Conservation (phyloP, 1,140 invertebrate genomes). For the Platyura marginata region DNA sequence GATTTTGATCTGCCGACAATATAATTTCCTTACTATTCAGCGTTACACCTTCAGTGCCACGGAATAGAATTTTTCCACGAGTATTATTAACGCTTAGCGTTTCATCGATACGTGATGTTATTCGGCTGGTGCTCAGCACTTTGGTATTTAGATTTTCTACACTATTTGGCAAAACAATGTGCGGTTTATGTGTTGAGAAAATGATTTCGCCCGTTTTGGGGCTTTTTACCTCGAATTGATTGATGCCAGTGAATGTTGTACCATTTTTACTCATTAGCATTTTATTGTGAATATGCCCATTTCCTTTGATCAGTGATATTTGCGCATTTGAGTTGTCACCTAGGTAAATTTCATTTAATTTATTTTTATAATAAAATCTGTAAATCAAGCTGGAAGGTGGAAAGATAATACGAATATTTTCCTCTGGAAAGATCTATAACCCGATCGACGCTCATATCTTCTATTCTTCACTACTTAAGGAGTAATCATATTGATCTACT, state of each 20-base stretch:
- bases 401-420: background rate
- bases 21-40: slow-evolving; percentile 42
- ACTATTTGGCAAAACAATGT: slow-evolving; percentile 47
- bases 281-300: slow-evolving; percentile 23
- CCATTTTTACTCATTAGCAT: slow-evolving; percentile 36
- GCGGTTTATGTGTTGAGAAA: slow-evolving; percentile 53
- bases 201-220: slow-evolving; percentile 37
- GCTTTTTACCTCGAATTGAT: slow-evolving; percentile 45
- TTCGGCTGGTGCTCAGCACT: slow-evolving; percentile 44
- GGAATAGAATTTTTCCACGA: slow-evolving; percentile 14
- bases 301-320: slow-evolving; percentile 12
- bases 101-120: slow-evolving; percentile 50
- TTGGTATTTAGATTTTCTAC: slow-evolving; percentile 47
- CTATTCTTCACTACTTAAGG: too few species aligned
- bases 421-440: background rate
- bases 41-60: slow-evolving; percentile 42
- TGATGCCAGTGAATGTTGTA: slow-evolving; percentile 44
- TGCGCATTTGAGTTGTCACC: slow-evolving; percentile 9
- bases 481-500: too few species aligned
- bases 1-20: slow-evolving; percentile 58
- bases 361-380: too few species aligned
- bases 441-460: too few species aligned
- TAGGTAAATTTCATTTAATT: too few species aligned
- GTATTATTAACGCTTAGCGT: slow-evolving; percentile 42
- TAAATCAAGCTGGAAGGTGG: background rate